Base-by-base conservation (phyloP, 2,888 invertebrate genomes). In the Hypselothyrea guttata region DNA sequence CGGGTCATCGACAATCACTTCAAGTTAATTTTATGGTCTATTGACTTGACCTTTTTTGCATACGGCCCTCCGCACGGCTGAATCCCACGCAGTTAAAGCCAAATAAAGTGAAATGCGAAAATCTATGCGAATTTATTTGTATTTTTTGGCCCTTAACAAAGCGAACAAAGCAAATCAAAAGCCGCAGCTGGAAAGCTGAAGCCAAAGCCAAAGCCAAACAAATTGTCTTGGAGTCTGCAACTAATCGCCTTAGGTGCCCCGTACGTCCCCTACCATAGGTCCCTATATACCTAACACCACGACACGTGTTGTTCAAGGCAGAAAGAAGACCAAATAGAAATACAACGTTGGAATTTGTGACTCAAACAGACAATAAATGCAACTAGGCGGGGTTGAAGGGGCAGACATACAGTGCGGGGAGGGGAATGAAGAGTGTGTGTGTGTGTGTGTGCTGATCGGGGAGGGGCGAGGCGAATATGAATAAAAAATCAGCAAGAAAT, bases 401-500 rank as follows among this genome's bases (percentile, higher is more conserved):
- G 31, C 74, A 42, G 35, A 16, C 13, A 16, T n/a, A n/a, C n/a
- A n/a, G n/a, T n/a, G n/a, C n/a, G n/a, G n/a, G 31, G 4, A 5
- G 34, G 9, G 30, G 28, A 15, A 8, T 18, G 31, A 34, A 13
- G 18, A 1, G 3, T 31, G 16, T n/a, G 13, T 28, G 35, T 1
- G 28, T 9, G 7, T 13, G 40, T 27, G 27, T 3, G 22, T 7
- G 45, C n/a, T n/a, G n/a, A n/a, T 31, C 7, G n/a, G 27, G 18
- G 31, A 16, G 33, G n/a, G 52, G n/a, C n/a, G 13, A 11, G 7
- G 2, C 27, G 75, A 81, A 86, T 81, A 84, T 81, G 76, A 85
- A 79, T 85, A 79, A 64, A 47, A 85, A 86, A 73, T 76, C 65
- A 53, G 64, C 69, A 71, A 81, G 86, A 68, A 81, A 68, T 83